Percentiles rank a stretch among this genome's conserved stretches.
These are phyloP conservation scores for Philotrypesis tridentata DNA, from an alignment of 1,140 invertebrate species.

Conservation along the genomic window DNA sequence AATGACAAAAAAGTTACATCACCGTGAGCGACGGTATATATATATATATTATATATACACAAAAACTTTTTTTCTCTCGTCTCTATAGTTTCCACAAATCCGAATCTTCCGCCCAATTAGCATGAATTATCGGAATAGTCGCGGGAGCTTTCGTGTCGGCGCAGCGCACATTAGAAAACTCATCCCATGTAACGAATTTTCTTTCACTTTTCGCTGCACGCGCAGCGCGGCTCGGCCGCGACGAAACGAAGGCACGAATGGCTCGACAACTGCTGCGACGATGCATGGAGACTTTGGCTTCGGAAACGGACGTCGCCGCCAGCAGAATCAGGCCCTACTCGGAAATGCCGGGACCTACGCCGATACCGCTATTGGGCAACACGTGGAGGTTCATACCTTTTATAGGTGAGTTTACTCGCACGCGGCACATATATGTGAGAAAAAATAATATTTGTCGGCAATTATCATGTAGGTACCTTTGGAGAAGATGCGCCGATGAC, in stretches of 20 bases:
- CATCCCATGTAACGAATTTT: not conserved
- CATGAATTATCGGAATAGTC: too few relatives aligned
- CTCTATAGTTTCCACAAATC: too few relatives aligned
- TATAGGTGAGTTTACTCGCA: constrained; percentile 74
- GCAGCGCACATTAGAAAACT: not conserved
- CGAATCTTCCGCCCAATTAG: too few relatives aligned
- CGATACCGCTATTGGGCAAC: constrained; percentile 85
- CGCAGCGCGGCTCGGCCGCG: constrained; percentile 1
- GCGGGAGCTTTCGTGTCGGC: too few relatives aligned
- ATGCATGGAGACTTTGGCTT: constrained; percentile 49
- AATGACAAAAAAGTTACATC: too few relatives aligned
- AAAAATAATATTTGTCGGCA: too few relatives aligned
- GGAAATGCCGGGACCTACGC: constrained; percentile 84
- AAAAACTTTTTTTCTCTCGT: too few relatives aligned
- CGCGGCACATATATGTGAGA: too few relatives aligned
- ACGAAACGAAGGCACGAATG: not conserved
- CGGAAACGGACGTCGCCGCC: not conserved
- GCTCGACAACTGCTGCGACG: constrained; percentile 17
- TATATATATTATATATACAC: too few relatives aligned
- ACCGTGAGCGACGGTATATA: too few relatives aligned
- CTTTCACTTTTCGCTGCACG: not conserved
- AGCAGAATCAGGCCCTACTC: constrained; percentile 74
- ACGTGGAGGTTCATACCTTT: constrained; percentile 85
- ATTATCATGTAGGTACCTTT: too few relatives aligned
- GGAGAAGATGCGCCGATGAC: too few relatives aligned